phyloP scores from a whole-genome alignment of 2,888 invertebrate species.

The Euspilapteryx auroguttella region DNA sequence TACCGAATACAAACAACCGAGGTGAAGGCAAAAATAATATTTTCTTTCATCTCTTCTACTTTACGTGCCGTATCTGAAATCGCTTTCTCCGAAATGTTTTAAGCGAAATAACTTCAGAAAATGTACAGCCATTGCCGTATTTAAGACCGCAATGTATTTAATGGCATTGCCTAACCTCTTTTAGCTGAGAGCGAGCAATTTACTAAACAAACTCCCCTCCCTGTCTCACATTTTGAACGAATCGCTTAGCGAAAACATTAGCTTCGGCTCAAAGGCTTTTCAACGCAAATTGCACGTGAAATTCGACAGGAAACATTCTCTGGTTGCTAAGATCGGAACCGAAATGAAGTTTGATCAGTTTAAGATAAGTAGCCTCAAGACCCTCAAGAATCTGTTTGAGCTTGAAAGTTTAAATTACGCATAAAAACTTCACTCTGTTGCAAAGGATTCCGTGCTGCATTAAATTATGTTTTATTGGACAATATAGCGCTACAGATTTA shows the following conservation, averaged over 20 bases:
- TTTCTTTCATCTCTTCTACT: too few species aligned
- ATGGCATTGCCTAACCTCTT: conserved; percentile 13
- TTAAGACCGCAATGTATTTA: conserved; percentile 18
- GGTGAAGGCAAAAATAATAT: too few species aligned
- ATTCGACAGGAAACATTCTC: conserved; percentile 37
- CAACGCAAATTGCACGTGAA: conserved; percentile 52
- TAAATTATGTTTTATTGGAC: conserved; percentile 8
- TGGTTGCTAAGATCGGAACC: conserved; percentile 26
- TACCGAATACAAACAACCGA: too few species aligned
- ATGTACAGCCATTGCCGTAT: conserved; percentile 5
- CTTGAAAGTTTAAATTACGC: too few species aligned
- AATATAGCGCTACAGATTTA: conserved; percentile 8
- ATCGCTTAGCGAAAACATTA: conserved; percentile 53
- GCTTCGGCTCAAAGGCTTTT: conserved; percentile 46
- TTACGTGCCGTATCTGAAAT: too few species aligned
- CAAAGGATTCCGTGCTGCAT: conserved; percentile 3
- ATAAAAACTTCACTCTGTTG: conserved; percentile 3
- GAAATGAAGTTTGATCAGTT: too few species aligned
- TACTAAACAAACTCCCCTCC: conserved; percentile 20
- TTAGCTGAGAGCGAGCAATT: conserved; percentile 19
- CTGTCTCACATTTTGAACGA: conserved; percentile 28
- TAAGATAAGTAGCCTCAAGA: too few species aligned
- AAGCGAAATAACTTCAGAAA: conserved; percentile 12
- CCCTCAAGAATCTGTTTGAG: too few species aligned
- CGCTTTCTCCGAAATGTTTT: too few species aligned